Base-by-base conservation (phyloP, 1,140 invertebrate genomes). In the Tenebrio molitor region DNA sequence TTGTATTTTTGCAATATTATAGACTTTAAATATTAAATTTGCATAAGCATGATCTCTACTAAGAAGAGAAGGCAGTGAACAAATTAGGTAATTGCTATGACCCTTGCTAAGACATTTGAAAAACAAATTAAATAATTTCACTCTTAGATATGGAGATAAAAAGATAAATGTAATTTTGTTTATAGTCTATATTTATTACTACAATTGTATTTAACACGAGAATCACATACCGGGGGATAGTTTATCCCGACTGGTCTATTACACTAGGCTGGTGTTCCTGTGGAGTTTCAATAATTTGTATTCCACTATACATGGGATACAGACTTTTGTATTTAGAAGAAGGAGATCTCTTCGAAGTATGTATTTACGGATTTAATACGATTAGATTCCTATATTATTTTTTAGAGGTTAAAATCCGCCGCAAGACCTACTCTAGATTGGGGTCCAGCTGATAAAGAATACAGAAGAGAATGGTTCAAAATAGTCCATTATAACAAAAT, bases 231-330 rank as follows among this genome's bases (percentile, higher is more conserved):
- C 84, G 86, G 64, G 82, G 81, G 3, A 84, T 88, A 71, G 77
- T 72, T 7, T 90, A 87, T 77, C 89, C 89, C 1, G 77, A 82
- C 42, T 90, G 89, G 89, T 86, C 87, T 0, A 81, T 86, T 10
- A 78, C 74, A 6, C 62, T 89, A n/a, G 89, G 89, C 8, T 90
- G 89, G 88, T 74, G 84, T 15, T 85, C 89, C 1, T 88, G 87
- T 14, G 76, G 84, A 8, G 76, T 84, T 16, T 89, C 89, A 17
- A 85, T 90, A 77, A 39, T 87, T 1, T 87, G 85, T 64, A 87
- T 90, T 25, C 89, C 89, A 1, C 74, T 84, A 63, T 88, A 88
- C 74, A 76, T 76, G 69, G 73, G 73, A 7, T 76, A 76, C 23
- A 63, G 69, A 33, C 62, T 76, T 17, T 46, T 74, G 16, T 76